Percentiles rank a stretch among this genome's conserved stretches.
Conservation (phyloP, 2,888 invertebrate genomes). For the Tiphia femorata region DNA sequence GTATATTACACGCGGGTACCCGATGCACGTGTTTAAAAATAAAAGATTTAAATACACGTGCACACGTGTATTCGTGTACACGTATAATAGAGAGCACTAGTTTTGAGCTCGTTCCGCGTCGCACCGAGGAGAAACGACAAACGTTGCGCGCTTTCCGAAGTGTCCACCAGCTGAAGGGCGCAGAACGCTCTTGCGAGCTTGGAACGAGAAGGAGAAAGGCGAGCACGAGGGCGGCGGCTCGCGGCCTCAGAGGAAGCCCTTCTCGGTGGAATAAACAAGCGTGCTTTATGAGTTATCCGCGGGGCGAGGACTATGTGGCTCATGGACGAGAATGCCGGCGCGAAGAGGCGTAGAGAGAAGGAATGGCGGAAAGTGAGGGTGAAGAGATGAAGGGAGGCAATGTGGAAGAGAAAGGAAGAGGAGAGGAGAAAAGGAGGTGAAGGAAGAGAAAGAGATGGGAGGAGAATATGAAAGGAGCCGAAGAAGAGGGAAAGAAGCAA, state of each 20-base stretch:
- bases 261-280: slow-evolving; percentile 44
- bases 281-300: slow-evolving; percentile 45
- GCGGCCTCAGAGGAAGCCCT: slow-evolving; percentile 20
- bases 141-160: slow-evolving; percentile 43
- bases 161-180: slow-evolving; percentile 17
- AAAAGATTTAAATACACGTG: too few relatives aligned
- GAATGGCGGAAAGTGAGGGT: not conserved
- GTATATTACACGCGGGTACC: too few relatives aligned
- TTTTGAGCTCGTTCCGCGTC: too few relatives aligned
- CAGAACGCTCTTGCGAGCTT: slow-evolving; percentile 9
- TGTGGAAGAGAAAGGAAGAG: not conserved
- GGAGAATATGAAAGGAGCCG: too few relatives aligned
- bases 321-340: slow-evolving; percentile 28
- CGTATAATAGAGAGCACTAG: too few relatives aligned
- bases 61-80: too few relatives aligned
- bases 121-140: slow-evolving; percentile 15
- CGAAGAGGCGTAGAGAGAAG: slow-evolving; percentile 4
- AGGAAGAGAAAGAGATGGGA: too few relatives aligned
- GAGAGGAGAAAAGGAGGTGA: not conserved
- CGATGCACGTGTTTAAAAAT: too few relatives aligned
- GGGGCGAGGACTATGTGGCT: slow-evolving; percentile 25
- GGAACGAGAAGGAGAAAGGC: not conserved
- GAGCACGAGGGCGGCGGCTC: slow-evolving; percentile 31
- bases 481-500: not conserved
- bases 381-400: not conserved